Evolutionary conservation across 1,140 invertebrate genomes (phyloP).

Genomic region (Papilio xuthus): DNA sequence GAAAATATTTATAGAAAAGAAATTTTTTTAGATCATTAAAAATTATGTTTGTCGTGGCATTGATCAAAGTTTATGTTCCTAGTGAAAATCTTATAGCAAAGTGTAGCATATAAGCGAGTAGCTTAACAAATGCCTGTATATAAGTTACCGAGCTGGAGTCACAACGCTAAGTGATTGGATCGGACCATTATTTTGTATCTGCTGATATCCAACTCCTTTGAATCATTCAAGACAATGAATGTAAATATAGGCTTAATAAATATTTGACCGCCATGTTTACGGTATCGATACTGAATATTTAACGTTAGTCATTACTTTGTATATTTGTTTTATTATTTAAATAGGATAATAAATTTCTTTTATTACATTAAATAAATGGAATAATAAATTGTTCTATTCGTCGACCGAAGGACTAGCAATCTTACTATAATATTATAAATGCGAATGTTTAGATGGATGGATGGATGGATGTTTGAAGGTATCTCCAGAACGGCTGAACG

Average conservation of each 20-base stretch:
- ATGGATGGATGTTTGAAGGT: too few species aligned
- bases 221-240: constrained; percentile 59
- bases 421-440: too few species aligned
- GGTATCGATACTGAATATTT: not conserved
- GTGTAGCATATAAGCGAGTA: constrained; percentile 36
- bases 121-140: constrained; percentile 51
- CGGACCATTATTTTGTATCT: constrained; percentile 67
- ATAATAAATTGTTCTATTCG: not conserved
- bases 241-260: constrained; percentile 49
- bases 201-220: constrained; percentile 62
- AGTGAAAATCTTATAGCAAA: constrained; percentile 40
- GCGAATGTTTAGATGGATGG: too few species aligned
- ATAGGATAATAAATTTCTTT: not conserved
- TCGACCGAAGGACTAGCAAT: too few species aligned
- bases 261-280: constrained; percentile 20
- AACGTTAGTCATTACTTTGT: not conserved
- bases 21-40: not conserved
- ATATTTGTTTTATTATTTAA: constrained; percentile 25
- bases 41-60: not conserved
- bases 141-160: constrained; percentile 60
- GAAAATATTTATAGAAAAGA: too few species aligned
- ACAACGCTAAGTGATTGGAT: constrained; percentile 68
- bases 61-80: not conserved
- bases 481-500: too few species aligned
- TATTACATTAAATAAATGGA: not conserved